Evolutionary conservation across 37 sponge, comb jelly and placozoan genomes (phyloP).

Genomic region (Axinella damicornis): DNA sequence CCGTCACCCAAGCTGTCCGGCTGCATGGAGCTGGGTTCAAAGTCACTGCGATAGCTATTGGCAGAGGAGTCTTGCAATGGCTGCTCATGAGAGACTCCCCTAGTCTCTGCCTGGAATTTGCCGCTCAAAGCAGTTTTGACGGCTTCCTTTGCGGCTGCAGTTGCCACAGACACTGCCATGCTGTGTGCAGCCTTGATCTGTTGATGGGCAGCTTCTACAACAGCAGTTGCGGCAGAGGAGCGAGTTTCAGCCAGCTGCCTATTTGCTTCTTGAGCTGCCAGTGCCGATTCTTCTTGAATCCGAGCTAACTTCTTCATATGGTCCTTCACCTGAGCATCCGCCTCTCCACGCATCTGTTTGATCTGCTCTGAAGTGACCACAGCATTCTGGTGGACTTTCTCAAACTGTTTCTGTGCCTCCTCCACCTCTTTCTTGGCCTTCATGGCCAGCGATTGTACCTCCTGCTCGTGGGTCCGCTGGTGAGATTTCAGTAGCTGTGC

Average conservation of each 20-base stretch:
- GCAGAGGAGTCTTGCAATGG: not conserved
- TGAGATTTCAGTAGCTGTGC: slow-evolving; percentile 67
- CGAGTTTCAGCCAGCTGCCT: slow-evolving; percentile 53
- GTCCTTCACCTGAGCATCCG: not conserved
- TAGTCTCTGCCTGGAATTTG: not conserved
- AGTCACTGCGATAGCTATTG: slow-evolving; percentile 31
- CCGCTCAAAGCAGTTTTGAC: slow-evolving; percentile 38
- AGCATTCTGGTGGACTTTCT: not conserved
- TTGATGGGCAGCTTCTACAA: slow-evolving; percentile 28
- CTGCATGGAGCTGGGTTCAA: slow-evolving; percentile 25
- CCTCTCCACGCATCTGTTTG: slow-evolving; percentile 8
- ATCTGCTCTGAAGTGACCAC: not conserved
- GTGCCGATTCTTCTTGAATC: slow-evolving; percentile 23
- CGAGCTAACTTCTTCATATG: slow-evolving; percentile 14
- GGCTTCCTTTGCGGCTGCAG: slow-evolving; percentile 59
- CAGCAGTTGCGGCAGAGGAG: slow-evolving; percentile 29
- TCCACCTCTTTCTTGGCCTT: slow-evolving; percentile 25
- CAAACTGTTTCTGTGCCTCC: slow-evolving; percentile 10
- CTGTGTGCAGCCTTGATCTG: slow-evolving; percentile 58
- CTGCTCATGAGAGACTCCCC: not conserved
- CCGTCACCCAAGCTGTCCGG: not conserved
- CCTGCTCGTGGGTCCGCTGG: slow-evolving; percentile 30
- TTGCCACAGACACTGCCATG: slow-evolving; percentile 56
- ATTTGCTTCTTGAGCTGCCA: slow-evolving; percentile 20
- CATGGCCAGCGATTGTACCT: not conserved